Base-by-base conservation (phyloP, 2,113 vertebrate species). In the Manacus vitellinus region DNA sequence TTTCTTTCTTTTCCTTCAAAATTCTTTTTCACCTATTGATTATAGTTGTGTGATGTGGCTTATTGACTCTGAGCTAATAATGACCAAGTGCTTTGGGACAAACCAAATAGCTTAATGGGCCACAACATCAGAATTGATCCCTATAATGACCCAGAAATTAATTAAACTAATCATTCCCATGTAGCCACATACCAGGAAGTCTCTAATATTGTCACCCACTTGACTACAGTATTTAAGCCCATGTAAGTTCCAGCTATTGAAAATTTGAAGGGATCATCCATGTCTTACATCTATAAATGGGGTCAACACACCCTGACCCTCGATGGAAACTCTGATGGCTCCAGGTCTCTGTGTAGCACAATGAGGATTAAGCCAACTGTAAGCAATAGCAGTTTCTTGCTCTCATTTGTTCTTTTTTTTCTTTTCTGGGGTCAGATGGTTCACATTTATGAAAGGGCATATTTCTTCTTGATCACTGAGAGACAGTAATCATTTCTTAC, bases 1-100 rank as follows among this genome's bases (percentile, higher is more conserved):
- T 96, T 91, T 87, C 79, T 89, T 93, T 81, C 79, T 84, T 96
- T 96, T 88, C 82, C 75, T 80, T 92, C 86, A 91, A 81, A 96
- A 80, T 90, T 92, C 35, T 78, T 84, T 95, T 81, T 89, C 37
- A 58, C 68, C 56, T 88, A 67, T 95, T 78, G 91, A 81, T 93
- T 81, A 68, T 24, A 18, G 43, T 41, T 46, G 28, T 80, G 62
- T 71, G 74, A 67, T 93, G 66, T 91, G 83, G 76, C 51, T 90
- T 95, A 94, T 93, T 91, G 83, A 55, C 61, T 95, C 92, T 52
- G n/a, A 84, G 68, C 72, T 94, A 92, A 93, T 93, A 93, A 95
- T 81, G 91, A 91, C 79, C 76, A 72, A 72, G 46, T 72, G 58
- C 66, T 75, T 49, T 81, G 86, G 76, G 84, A 87, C 84, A 94